Evolutionary conservation across 1,140 invertebrate species (phyloP).

Genomic region (Myzus persicae): DNA sequence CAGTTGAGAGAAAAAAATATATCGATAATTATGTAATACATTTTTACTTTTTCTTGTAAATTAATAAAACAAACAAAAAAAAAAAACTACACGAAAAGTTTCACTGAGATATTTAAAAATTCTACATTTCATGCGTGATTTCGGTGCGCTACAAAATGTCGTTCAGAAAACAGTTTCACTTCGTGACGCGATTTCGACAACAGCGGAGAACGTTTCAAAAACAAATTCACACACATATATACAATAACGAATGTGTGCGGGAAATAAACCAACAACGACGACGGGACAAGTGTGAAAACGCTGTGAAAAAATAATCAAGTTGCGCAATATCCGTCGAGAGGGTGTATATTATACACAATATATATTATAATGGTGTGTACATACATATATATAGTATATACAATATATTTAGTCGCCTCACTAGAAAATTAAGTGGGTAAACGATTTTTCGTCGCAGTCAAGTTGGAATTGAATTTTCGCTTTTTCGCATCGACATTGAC

Average conservation of each 20-base stretch:
- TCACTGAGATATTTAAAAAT: no score
- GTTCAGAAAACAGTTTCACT: not conserved
- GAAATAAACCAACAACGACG: not conserved
- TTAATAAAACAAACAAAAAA: not conserved
- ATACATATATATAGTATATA: not conserved
- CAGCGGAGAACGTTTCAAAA: not conserved
- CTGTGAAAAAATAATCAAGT: not conserved
- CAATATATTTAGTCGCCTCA: not conserved
- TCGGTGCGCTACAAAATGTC: not conserved
- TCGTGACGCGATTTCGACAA: not conserved
- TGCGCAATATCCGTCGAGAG: not conserved
- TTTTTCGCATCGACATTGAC: not conserved
- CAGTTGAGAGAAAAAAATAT: not conserved
- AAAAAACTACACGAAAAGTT: no score
- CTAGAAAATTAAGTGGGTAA: slow-evolving; percentile 16
- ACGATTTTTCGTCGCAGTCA: not conserved
- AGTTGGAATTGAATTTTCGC: not conserved
- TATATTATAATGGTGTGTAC: not conserved
- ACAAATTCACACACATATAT: not conserved
- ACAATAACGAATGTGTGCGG: not conserved
- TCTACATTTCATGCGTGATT: not conserved
- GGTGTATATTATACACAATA: not conserved
- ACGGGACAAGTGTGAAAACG: not conserved
- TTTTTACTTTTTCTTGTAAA: not conserved
- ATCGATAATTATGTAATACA: not conserved